These are phyloP conservation scores for Pogonocherus hispidulus DNA, from an alignment of 2,888 invertebrate species.

Conservation along the genomic window DNA sequence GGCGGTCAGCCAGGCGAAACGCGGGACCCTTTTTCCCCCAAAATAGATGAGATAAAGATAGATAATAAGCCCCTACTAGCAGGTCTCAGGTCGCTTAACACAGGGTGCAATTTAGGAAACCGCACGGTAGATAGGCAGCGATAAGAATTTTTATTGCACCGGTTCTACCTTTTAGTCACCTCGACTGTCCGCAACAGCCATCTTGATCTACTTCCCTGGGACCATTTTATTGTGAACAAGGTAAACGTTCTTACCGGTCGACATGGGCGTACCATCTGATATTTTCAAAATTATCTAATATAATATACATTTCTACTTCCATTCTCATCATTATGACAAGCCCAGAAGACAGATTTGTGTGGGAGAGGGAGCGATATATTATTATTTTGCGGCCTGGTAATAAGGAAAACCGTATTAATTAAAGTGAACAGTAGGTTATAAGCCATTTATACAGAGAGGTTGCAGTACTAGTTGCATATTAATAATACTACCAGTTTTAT, in stretches of 20 bases:
- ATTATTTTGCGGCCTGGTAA: too few relatives aligned
- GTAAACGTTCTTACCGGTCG: not conserved
- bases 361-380: too few relatives aligned
- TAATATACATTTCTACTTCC: too few relatives aligned
- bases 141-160: constrained; percentile 25
- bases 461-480: too few relatives aligned
- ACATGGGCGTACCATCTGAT: too few relatives aligned
- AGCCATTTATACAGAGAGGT: too few relatives aligned
- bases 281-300: too few relatives aligned
- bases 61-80: constrained; percentile 8
- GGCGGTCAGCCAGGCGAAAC: not conserved
- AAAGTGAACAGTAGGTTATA: too few relatives aligned
- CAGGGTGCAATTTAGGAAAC: constrained; percentile 5
- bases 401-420: too few relatives aligned
- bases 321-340: too few relatives aligned
- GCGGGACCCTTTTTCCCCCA: not conserved
- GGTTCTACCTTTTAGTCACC: constrained; percentile 18
- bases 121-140: not conserved
- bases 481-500: too few relatives aligned
- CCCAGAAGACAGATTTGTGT: too few relatives aligned
- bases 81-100: constrained; percentile 14
- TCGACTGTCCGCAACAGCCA: not conserved
- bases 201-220: constrained; percentile 12
- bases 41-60: constrained; percentile 1
- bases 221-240: not conserved